Conservation (phyloP, 2,113 vertebrate species). For the Nothoprocta pentlandii region DNA sequence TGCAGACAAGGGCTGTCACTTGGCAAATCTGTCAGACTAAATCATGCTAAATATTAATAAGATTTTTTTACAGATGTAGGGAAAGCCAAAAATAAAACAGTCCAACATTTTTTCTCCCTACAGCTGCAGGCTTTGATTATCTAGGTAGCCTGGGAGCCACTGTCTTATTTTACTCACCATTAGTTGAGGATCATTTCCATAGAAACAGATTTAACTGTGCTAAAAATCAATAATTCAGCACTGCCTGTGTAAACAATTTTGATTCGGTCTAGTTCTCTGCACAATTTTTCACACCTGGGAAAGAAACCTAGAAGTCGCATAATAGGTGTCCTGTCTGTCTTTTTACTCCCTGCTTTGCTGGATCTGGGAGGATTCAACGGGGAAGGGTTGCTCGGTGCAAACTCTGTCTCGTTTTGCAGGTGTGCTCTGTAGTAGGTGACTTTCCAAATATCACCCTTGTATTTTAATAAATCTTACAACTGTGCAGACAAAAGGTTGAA, state of each 20-base stretch:
- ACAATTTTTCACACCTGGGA: background rate
- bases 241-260: background rate
- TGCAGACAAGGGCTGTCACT: background rate
- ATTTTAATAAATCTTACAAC: background rate
- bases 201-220: background rate
- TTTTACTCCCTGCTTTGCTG: background rate
- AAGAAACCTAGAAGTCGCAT: background rate
- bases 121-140: background rate
- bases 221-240: background rate
- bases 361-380: background rate
- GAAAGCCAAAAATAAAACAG: background rate
- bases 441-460: background rate
- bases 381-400: background rate
- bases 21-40: slow-evolving; percentile 16
- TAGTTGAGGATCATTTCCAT: background rate
- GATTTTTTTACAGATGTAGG: background rate
- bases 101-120: background rate
- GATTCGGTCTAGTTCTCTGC: background rate
- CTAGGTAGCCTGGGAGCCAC: background rate
- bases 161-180: background rate
- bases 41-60: background rate
- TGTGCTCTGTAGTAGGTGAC: background rate
- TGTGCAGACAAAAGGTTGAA: background rate
- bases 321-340: background rate
- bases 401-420: background rate